Evolutionary conservation across 2,113 vertebrate genomes (phyloP).

Genomic region (Python bivittatus): DNA sequence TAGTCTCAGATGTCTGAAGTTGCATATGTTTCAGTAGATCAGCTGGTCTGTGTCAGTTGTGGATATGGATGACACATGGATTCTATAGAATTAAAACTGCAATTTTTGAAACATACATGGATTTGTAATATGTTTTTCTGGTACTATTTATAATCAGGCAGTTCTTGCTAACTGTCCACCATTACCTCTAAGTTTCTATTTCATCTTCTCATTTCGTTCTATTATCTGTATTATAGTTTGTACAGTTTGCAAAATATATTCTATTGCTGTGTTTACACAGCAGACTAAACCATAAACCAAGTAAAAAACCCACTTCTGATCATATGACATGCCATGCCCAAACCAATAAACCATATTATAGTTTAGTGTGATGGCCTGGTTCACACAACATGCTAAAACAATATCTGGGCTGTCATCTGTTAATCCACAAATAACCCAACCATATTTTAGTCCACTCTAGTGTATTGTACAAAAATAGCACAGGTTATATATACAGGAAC

Average conservation of each 20-base stretch:
- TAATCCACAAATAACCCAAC: neutral
- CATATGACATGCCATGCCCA: neutral
- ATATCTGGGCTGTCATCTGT: neutral
- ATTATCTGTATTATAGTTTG: neutral
- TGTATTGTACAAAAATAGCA: neutral
- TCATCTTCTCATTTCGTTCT: neutral
- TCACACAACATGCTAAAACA: neutral
- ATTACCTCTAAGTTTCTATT: neutral
- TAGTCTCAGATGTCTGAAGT: neutral
- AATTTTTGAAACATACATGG: neutral
- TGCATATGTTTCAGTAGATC: neutral
- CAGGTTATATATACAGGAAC: no score
- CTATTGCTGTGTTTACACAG: neutral
- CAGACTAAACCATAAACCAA: neutral
- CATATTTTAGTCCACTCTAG: neutral
- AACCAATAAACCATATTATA: neutral
- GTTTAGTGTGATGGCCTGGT: neutral
- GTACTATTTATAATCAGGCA: neutral
- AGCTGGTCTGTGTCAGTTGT: neutral
- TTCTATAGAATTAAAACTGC: neutral
- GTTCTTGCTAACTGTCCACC: neutral
- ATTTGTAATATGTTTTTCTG: neutral
- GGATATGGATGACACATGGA: neutral
- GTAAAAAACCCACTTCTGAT: neutral
- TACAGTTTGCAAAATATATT: neutral